These are phyloP conservation scores for Heliangelus exortis DNA, from an alignment of 2,797 vertebrate genomes.

Conservation along the genomic window DNA sequence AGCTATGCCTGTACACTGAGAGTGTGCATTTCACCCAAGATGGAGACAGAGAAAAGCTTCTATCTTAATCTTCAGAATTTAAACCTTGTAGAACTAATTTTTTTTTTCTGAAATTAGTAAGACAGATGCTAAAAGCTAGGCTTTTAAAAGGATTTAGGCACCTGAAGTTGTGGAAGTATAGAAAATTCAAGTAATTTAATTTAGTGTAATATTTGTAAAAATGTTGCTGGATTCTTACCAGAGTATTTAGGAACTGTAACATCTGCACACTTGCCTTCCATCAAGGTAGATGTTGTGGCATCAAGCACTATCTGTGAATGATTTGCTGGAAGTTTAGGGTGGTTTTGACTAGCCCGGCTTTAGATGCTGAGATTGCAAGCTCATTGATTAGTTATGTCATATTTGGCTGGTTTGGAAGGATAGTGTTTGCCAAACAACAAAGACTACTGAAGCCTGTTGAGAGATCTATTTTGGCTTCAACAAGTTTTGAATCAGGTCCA, in stretches of 20 bases:
- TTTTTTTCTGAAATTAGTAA: neutral
- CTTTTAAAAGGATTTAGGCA: neutral
- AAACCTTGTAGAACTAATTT: neutral
- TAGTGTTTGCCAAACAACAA: neutral
- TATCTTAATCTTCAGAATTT: neutral
- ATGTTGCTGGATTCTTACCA: neutral
- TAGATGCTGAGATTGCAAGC: neutral
- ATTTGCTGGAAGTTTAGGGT: neutral
- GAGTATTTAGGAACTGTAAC: neutral
- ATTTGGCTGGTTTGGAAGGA: neutral
- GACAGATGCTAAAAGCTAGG: neutral
- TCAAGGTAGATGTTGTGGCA: neutral
- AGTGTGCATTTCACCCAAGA: neutral
- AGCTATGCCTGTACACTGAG: neutral
- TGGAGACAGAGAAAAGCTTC: neutral
- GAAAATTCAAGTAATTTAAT: neutral
- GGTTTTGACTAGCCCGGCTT: neutral
- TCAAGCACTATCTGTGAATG: neutral
- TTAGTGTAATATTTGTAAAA: neutral
- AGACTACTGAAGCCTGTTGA: neutral
- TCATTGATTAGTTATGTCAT: neutral
- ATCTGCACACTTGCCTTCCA: neutral
- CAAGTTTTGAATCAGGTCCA: neutral
- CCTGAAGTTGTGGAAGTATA: neutral
- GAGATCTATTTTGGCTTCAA: slow-evolving; percentile 21